Percentiles rank a stretch among this genome's conserved stretches.
Conservation (phyloP, 2,888 invertebrate genomes). For the Lacanobia oleracea region DNA sequence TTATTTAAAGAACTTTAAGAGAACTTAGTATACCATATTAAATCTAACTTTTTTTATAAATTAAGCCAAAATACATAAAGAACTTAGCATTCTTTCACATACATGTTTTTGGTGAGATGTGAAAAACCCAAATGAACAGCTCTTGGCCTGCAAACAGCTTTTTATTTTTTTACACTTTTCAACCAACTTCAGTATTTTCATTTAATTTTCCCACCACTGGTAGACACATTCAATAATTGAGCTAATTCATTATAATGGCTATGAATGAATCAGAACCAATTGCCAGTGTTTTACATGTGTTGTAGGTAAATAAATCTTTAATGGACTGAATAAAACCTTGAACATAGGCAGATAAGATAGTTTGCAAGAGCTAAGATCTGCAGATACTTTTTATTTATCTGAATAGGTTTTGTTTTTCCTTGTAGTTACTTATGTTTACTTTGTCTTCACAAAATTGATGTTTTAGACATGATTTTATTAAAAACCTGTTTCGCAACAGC, state of each 20-base stretch:
- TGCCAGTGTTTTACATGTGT: background rate
- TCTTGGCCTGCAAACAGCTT: no score
- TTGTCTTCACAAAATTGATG: background rate
- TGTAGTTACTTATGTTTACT: background rate
- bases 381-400: constrained; percentile 6
- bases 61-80: no score
- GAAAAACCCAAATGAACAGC: no score
- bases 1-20: no score
- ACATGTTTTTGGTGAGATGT: no score
- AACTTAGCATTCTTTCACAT: no score
- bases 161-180: no score
- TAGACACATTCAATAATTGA: background rate
- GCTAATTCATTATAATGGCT: background rate
- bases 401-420: background rate
- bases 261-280: constrained; percentile 6
- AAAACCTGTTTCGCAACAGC: background rate
- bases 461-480: background rate
- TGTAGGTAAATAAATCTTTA: background rate
- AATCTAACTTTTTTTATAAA: no score
- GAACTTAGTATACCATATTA: no score
- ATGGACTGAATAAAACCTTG: constrained; percentile 1
- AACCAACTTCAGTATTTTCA: no score
- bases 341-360: constrained; percentile 28
- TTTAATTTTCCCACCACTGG: no score
- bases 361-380: constrained; percentile 3